These are phyloP conservation scores for Falco naumanni DNA, from an alignment of 2,797 vertebrate species.

Conservation along the genomic window DNA sequence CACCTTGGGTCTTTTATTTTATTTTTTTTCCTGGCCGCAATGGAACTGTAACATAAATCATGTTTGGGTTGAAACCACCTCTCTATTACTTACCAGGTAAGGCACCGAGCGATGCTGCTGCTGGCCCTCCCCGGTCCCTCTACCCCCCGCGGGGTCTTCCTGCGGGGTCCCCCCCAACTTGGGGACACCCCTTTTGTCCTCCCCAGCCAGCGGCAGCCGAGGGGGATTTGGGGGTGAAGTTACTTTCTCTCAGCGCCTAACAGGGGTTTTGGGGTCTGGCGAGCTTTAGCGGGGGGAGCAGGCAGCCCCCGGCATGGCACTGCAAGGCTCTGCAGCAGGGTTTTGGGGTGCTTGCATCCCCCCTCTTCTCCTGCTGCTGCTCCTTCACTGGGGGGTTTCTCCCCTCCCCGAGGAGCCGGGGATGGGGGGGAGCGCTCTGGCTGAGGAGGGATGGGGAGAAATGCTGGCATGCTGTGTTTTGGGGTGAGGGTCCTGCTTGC, in stretches of 20 bases:
- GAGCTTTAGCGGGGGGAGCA: neutral
- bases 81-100: slow-evolving; percentile 99
- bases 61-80: slow-evolving; percentile 98
- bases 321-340: neutral
- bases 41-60: slow-evolving; percentile 89
- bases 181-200: neutral
- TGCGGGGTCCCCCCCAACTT: neutral
- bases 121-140: neutral
- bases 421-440: neutral
- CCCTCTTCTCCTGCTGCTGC: neutral
- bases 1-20: slow-evolving; percentile 46
- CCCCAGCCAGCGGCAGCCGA: neutral
- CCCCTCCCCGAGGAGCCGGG: neutral
- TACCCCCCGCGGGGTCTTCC: neutral
- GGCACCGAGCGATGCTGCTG: slow-evolving; percentile 35
- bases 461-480: neutral
- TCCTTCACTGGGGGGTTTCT: neutral
- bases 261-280: neutral
- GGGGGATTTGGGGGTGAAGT: slow-evolving; percentile 10
- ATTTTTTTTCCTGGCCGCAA: slow-evolving; percentile 75
- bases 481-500: neutral
- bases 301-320: neutral
- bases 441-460: neutral
- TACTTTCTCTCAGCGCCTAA: neutral
- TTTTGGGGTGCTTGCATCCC: neutral